phyloP scores from a whole-genome alignment of 2,113 vertebrate genomes.

The Festucalex cinctus region DNA sequence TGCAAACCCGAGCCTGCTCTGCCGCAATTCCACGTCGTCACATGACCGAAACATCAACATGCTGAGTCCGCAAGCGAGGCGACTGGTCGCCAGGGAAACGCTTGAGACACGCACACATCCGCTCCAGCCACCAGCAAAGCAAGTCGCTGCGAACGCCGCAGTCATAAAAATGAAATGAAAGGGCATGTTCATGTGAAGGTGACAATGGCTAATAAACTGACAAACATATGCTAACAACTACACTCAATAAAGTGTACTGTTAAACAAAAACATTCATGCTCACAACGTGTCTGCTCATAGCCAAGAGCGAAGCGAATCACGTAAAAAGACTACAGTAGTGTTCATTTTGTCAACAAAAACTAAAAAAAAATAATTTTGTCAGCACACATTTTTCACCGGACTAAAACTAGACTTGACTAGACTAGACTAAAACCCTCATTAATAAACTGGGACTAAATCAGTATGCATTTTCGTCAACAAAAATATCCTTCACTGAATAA shows the following conservation, averaged over 20 bases:
- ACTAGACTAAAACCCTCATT: no score
- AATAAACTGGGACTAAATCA: no score
- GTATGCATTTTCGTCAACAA: no score
- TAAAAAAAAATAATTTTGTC: no score
- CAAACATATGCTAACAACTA: not conserved
- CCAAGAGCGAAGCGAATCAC: constrained; percentile 46
- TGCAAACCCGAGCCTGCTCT: constrained; percentile 19
- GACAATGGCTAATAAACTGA: not conserved
- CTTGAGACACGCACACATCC: constrained; percentile 38
- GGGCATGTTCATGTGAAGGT: not conserved
- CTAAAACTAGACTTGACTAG: no score
- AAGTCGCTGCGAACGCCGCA: not conserved
- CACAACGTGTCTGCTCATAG: constrained; percentile 45
- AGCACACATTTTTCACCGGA: no score
- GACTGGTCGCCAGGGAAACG: constrained; percentile 59
- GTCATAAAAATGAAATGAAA: not conserved
- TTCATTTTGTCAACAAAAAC: no score
- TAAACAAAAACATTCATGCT: constrained; percentile 15
- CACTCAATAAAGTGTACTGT: not conserved
- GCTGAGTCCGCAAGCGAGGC: constrained; percentile 64
- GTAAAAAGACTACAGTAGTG: no score
- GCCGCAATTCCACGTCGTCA: constrained; percentile 53
- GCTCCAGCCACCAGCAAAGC: not conserved
- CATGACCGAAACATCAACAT: constrained; percentile 65
- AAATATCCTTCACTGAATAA: no score